Evolutionary conservation across 2,888 invertebrate species (phyloP), one percentile per base, ranked within the genome.

Genomic region (Meiosimyza platycephala): DNA sequence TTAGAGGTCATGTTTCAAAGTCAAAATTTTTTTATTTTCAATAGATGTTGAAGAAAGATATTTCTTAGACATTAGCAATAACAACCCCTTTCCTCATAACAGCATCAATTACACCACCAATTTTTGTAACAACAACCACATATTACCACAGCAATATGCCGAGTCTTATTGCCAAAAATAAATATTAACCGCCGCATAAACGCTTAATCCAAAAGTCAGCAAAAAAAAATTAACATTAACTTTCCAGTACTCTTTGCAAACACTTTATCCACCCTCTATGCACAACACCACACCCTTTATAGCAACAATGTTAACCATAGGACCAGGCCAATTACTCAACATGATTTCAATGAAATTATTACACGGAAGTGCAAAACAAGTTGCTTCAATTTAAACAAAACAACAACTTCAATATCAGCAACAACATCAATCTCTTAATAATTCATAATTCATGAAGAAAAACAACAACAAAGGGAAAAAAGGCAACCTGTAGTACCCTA

Each of bases 101-200:
- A 59, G 15, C 68, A 33, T 50, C 54, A 22, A 28, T 52, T 60
- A 70, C 60, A 22, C 18, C 33, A 65, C 22, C 60, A 50, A 54
- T 28, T 33, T 15, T 51, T 28, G 16, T n/a, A 48, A 54, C 54
- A 54, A 54, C 60, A 68, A 69, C 62, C 28, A 57, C 40, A 55
- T 33, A n/a, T 7, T 64, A 16, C 7, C 65, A 47, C 6, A 16
- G 52, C 77, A 76, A 78, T 77, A 76, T 75, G 76, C 68, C 28
- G 4, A 0, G 78, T 74, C 78, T 79, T 75, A 78, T 78, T 77
- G 77, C 77, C 71, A 76, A 80, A 81, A 82, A 84, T 85, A 85
- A 85, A 85, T 84, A 85, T 80, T 82, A 85, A 84, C 85, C 85
- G 81, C 85, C 84, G 81, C 84, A 85, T 81, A 83, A 84, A 84